phyloP scores from a whole-genome alignment of 2,797 vertebrate species.

The Babyrousa celebensis region DNA sequence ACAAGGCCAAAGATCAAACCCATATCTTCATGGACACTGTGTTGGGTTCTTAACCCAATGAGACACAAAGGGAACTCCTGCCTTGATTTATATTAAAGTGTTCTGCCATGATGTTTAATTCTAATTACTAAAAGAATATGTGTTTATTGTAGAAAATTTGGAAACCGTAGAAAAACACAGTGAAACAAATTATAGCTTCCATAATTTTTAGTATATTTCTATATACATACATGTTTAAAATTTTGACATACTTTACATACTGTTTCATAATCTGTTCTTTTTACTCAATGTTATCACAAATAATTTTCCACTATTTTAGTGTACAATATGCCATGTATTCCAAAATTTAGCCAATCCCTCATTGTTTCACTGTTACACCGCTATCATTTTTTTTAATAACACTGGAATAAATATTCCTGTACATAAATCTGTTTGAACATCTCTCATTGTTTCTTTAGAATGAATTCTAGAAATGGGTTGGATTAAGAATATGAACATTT shows the following conservation, averaged over 20 bases:
- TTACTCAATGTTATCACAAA: background rate
- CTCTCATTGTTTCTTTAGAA: conserved; percentile 51
- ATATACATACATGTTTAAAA: background rate
- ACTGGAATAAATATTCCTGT: conserved; percentile 3
- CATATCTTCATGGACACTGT: no score
- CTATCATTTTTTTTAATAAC: conserved; percentile 34
- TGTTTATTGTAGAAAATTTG: background rate
- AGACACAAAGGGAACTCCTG: no score
- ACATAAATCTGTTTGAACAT: conserved; percentile 30
- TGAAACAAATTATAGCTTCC: background rate
- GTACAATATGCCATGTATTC: background rate
- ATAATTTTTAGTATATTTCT: background rate
- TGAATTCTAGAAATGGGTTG: conserved; percentile 45
- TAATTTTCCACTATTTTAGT: conserved; percentile 64
- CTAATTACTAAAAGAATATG: conserved; percentile 29
- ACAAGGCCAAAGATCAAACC: no score
- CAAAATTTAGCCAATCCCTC: conserved; percentile 19
- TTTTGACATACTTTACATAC: background rate
- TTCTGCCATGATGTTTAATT: conserved; percentile 21
- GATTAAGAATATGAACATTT: conserved; percentile 50
- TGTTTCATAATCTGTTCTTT: conserved; percentile 26
- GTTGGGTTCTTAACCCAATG: no score
- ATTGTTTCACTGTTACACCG: background rate
- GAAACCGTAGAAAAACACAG: conserved; percentile 6
- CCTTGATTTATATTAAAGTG: no score